Evolutionary conservation across 2,797 vertebrate genomes (phyloP).

Genomic region (Acrocephalus scirpaceus): DNA sequence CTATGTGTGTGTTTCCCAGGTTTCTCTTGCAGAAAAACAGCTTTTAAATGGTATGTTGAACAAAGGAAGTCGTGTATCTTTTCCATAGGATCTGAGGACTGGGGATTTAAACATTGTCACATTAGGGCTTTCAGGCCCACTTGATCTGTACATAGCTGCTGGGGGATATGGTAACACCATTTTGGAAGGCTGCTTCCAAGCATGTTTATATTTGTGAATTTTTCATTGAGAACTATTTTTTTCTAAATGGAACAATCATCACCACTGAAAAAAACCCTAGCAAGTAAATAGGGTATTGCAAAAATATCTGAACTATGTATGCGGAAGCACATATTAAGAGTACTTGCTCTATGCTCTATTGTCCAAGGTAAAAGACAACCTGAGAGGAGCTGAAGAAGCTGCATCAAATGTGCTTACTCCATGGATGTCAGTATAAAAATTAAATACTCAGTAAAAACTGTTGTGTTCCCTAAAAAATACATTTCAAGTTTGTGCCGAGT

Average conservation of each 20-base stretch:
- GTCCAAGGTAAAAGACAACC: background rate
- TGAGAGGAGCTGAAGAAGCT: background rate
- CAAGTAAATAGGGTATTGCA: background rate
- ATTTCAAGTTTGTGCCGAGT: accelerated
- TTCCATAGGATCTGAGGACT: background rate
- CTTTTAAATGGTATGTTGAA: background rate
- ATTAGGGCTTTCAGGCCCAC: background rate
- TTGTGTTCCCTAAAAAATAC: background rate
- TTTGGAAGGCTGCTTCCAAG: background rate
- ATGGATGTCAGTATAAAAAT: background rate
- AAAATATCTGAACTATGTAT: background rate
- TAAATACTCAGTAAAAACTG: background rate
- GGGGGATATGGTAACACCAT: background rate
- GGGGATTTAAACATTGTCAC: background rate
- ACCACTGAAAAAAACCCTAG: background rate
- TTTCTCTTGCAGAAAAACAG: background rate
- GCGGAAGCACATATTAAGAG: background rate
- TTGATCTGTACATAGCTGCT: background rate
- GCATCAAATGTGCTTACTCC: background rate
- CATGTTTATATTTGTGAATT: background rate
- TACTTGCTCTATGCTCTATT: background rate
- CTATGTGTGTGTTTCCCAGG: background rate
- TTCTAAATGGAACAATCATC: background rate
- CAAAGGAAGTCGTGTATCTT: background rate
- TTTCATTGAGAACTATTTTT: background rate